Evolutionary conservation across 2,797 vertebrate species (phyloP), one percentile per base, ranked within the genome.

Genomic region (Sciurus carolinensis): DNA sequence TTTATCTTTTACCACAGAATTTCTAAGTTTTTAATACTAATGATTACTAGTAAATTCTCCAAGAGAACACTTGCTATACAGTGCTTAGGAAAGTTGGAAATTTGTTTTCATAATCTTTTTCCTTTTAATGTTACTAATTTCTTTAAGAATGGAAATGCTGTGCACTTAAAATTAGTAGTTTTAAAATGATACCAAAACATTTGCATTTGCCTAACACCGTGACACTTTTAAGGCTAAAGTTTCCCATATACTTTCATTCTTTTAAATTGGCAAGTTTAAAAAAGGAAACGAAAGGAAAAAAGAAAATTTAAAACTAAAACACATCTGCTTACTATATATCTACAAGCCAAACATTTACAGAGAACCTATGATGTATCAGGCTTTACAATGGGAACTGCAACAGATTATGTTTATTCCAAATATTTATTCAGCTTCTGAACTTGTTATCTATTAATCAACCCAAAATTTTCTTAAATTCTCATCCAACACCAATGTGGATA

Each of bases 151-250:
- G 57, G 71, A 97, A 95, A 90, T 28, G 39, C 22, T 95, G 62
- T 92, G 54, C 73, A 79, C 75, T 93, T 95, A 84, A 90, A 90
- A 90, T 71, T 33, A 96, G 14, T 28, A 88, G 85, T 57, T 91
- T 77, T 90, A 93, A 97, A 95, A 76, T 77, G 10, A 94, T 50
- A 95, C n/a, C 50, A 42, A 39, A 67, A 87, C 94, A 95, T 92
- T 39, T 96, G 44, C 77, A 96, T 95, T 88, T 96, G 77, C 75
- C 72, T 92, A 88, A 64, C 42, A 94, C 50, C 62, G n/a, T 82
- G 71, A 93, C 95, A 96, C 54, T 85, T 93, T 83, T 59, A 95
- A 85, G 80, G 28, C 59, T 96, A 42, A 93, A 90, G 84, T 95
- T 93, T 90, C 80, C n/a, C 85, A 79, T 0, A 11, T 47, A 91